Percentiles rank a stretch among this genome's conserved stretches.
Conservation (phyloP, 2,113 vertebrate species). For the Phrynosoma platyrhinos region DNA sequence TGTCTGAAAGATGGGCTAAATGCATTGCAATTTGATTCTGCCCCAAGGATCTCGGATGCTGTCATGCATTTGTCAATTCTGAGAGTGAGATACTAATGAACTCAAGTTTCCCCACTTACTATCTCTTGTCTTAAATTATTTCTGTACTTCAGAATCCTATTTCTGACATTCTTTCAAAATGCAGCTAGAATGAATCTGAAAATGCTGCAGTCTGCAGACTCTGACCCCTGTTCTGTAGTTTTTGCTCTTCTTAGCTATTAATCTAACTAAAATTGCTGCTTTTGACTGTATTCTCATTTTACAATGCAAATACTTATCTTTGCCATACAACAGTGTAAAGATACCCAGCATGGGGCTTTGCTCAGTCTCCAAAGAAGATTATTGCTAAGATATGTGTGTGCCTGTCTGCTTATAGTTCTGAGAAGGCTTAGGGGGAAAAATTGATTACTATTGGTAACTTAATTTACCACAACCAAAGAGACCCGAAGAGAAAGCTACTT, state of each 20-base stretch:
- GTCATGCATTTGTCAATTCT: not conserved
- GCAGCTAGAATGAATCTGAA: not conserved
- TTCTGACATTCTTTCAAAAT: conserved; percentile 29
- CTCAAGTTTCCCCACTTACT: conserved; percentile 47
- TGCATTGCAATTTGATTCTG: not conserved
- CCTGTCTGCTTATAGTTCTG: conserved; percentile 12
- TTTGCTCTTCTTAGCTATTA: conserved; percentile 10
- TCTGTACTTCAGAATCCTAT: conserved; percentile 44
- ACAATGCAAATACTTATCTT: conserved; percentile 45
- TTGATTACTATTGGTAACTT: conserved; percentile 68
- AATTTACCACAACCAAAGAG: conserved; percentile 49
- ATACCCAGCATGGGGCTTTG: conserved; percentile 52
- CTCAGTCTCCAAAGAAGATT: conserved; percentile 45
- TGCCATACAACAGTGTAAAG: conserved; percentile 26
- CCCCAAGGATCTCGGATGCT: conserved; percentile 26
- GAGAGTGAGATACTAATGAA: conserved; percentile 38
- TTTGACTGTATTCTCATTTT: conserved; percentile 49
- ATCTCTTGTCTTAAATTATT: conserved; percentile 44
- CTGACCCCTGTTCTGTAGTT: conserved; percentile 5
- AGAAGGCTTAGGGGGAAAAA: conserved; percentile 48
- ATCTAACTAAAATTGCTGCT: conserved; percentile 33
- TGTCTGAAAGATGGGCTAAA: accelerated
- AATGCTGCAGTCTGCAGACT: not conserved
- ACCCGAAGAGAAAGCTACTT: conserved; percentile 63
- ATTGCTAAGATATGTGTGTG: not conserved